Conservation (phyloP, 1,140 invertebrate species). For the Anastrepha obliqua region DNA sequence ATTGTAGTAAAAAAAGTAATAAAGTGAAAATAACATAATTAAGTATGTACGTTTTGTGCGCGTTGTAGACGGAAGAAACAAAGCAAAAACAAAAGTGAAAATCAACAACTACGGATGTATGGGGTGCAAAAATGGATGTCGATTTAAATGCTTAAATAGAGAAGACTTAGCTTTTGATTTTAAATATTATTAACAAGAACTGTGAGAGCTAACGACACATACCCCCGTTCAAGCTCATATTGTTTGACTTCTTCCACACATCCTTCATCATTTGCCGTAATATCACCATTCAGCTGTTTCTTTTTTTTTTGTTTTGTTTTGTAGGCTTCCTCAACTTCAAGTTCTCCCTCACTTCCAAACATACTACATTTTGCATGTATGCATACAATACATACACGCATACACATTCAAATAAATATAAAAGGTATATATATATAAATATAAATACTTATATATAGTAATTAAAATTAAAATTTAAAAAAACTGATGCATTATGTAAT, state of each 20-base stretch:
- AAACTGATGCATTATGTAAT: conserved; percentile 33
- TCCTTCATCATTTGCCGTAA: neutral
- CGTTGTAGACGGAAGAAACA: neutral
- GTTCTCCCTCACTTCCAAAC: conserved; percentile 7
- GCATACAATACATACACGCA: neutral
- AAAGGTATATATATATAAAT: conserved; percentile 28
- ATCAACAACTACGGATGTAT: neutral
- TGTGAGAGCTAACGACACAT: too few relatives aligned
- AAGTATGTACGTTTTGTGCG: neutral
- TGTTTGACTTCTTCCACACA: neutral
- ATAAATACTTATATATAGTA: conserved; percentile 41
- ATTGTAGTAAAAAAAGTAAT: neutral
- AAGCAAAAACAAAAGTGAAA: neutral
- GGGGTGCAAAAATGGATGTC: neutral
- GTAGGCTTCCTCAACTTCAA: neutral
- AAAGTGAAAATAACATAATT: neutral
- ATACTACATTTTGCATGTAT: neutral
- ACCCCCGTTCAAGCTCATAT: neutral
- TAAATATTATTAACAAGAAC: too few relatives aligned
- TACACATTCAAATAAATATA: conserved; percentile 36
- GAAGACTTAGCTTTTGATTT: too few relatives aligned
- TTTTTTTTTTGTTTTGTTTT: neutral
- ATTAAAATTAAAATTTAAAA: conserved; percentile 31
- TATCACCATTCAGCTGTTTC: neutral
- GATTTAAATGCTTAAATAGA: neutral